phyloP scores from a whole-genome alignment of 2,888 invertebrate genomes.

The Drosophila birchii region DNA sequence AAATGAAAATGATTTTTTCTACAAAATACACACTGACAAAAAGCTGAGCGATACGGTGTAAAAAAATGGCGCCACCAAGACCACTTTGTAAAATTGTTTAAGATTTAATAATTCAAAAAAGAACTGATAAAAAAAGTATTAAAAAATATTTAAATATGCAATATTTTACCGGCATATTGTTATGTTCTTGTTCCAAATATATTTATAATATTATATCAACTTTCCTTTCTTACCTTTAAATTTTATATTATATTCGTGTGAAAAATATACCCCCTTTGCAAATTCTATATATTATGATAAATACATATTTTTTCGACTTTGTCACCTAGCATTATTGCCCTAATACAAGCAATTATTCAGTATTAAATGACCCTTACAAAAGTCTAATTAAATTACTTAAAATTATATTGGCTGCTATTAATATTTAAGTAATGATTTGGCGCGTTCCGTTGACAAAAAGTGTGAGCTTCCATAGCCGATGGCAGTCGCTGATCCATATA shows the following conservation, averaged over 20 bases:
- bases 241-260: background rate
- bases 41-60: background rate
- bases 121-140: background rate
- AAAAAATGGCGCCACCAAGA: background rate
- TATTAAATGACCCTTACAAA: constrained; percentile 30
- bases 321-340: background rate
- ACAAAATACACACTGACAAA: background rate
- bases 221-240: background rate
- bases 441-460: constrained; percentile 20
- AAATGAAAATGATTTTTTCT: background rate
- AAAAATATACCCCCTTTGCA: background rate
- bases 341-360: background rate
- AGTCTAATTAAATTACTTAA: constrained; percentile 18
- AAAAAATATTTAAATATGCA: background rate
- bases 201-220: too few species aligned
- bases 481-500: constrained; percentile 1
- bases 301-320: constrained; percentile 5
- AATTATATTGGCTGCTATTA: constrained; percentile 10
- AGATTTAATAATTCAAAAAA: background rate
- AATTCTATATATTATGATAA: background rate
- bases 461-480: background rate
- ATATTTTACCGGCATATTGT: background rate
- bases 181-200: background rate
- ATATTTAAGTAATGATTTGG: background rate
- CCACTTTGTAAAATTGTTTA: background rate